Conservation (phyloP, 2,797 vertebrate species). For the Zenarchopterus dispar region DNA sequence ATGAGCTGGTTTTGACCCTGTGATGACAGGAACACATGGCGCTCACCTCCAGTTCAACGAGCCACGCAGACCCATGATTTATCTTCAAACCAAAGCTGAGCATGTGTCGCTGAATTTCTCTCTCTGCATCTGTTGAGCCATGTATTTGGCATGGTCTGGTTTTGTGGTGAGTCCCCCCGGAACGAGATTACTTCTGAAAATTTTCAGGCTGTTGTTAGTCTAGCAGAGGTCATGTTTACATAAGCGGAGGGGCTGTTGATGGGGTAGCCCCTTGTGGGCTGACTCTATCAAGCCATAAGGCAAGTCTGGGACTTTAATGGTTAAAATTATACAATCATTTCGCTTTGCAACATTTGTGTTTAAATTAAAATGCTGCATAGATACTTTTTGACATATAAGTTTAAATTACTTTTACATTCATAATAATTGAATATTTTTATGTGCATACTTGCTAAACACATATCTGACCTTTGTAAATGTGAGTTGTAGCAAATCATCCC, state of each 20-base stretch:
- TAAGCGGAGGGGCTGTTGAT: slow-evolving; percentile 61
- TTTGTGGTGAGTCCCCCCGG: slow-evolving; percentile 54
- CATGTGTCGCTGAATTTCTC: slow-evolving; percentile 62
- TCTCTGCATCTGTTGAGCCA: slow-evolving; percentile 55
- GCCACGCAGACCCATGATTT: slow-evolving; percentile 57
- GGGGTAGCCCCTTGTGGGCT: slow-evolving; percentile 29
- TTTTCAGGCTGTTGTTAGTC: slow-evolving; percentile 67
- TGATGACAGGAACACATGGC: slow-evolving; percentile 75
- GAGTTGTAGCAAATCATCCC: slow-evolving; percentile 46
- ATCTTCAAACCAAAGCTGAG: slow-evolving; percentile 58
- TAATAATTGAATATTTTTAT: background rate
- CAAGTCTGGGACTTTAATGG: slow-evolving; percentile 17
- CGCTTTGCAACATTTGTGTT: background rate
- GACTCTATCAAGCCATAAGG: slow-evolving; percentile 11
- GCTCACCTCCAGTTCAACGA: slow-evolving; percentile 46
- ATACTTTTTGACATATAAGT: background rate
- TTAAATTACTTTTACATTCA: background rate
- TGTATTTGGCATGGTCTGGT: slow-evolving; percentile 63
- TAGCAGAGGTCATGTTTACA: slow-evolving; percentile 76
- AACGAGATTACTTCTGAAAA: slow-evolving; percentile 61
- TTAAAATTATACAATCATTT: slow-evolving; percentile 22
- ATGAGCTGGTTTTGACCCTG: slow-evolving; percentile 65
- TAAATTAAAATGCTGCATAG: background rate
- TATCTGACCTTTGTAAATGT: slow-evolving; percentile 45
- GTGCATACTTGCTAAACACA: background rate